Conservation (phyloP, 2,888 invertebrate species). For the Clunio marinus region DNA sequence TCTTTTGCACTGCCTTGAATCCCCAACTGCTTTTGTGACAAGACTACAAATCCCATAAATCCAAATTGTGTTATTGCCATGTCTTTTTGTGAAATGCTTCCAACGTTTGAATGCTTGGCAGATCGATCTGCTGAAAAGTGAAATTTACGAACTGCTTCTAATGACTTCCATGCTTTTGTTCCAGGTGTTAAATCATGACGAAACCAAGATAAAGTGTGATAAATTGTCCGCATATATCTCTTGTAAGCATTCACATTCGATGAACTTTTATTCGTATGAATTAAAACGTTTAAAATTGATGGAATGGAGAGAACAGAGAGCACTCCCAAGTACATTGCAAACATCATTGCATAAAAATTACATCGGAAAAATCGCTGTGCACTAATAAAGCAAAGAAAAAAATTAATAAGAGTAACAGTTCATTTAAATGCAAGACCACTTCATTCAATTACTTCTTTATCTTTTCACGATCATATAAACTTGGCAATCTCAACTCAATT, state of each 20-base stretch:
- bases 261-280: conserved; percentile 67
- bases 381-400: conserved; percentile 51
- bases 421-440: background rate
- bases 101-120: conserved; percentile 51
- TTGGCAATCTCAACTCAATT: conserved; percentile 1
- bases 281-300: conserved; percentile 65
- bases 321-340: conserved; percentile 71
- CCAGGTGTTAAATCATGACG: conserved; percentile 61
- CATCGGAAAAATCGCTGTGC: conserved; percentile 69
- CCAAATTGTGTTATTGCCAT: conserved; percentile 26
- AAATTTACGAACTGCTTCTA: conserved; percentile 61
- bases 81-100: conserved; percentile 45
- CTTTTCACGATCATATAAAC: conserved; percentile 13
- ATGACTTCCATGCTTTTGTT: conserved; percentile 63
- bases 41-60: conserved; percentile 15
- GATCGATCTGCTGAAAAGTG: conserved; percentile 61
- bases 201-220: conserved; percentile 77
- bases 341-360: conserved; percentile 65
- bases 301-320: conserved; percentile 70
- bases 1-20: background rate
- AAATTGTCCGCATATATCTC: conserved; percentile 73
- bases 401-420: too few species aligned
- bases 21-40: background rate
- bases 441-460: conserved; percentile 17
- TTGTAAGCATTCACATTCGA: conserved; percentile 63